Conservation (phyloP, 92 coral and sea anemone species). For the Montipora capitata region DNA sequence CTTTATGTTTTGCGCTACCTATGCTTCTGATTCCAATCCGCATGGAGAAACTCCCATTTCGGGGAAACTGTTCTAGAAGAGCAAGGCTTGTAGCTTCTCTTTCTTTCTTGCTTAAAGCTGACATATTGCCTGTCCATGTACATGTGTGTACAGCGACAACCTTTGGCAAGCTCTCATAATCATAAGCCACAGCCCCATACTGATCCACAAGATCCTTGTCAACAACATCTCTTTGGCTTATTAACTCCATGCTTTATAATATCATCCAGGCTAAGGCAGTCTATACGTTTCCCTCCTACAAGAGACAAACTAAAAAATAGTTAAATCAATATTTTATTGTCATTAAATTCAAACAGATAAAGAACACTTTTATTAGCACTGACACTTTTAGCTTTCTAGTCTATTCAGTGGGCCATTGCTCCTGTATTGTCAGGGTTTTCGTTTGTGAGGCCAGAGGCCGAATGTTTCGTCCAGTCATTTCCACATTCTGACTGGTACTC, state of each 20-base stretch:
- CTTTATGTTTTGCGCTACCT: not conserved
- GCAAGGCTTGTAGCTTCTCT: not conserved
- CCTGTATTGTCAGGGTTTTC: no score
- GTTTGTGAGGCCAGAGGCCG: no score
- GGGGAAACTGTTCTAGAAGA: not conserved
- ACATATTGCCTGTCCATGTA: constrained; percentile 18
- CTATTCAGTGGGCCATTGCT: no score
- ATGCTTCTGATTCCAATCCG: constrained; percentile 29
- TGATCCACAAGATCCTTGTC: constrained; percentile 35
- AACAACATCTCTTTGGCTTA: constrained; percentile 1
- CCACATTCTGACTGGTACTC: no score
- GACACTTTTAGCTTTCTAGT: no score
- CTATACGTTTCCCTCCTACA: not conserved
- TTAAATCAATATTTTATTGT: no score
- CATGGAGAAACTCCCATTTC: not conserved
- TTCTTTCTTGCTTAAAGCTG: not conserved
- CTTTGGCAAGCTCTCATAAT: constrained; percentile 75
- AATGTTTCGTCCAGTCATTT: no score
- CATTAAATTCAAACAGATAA: no score
- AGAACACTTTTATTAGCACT: no score
- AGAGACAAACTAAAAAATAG: not conserved
- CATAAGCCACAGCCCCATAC: constrained; percentile 85
- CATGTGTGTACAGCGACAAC: constrained; percentile 80
- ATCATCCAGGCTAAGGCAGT: not conserved
- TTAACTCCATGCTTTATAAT: constrained; percentile 47